Percentiles rank a stretch among this genome's conserved stretches.
phyloP scores from a whole-genome alignment of 2,797 vertebrate species.

The Hipposideros larvatus region DNA sequence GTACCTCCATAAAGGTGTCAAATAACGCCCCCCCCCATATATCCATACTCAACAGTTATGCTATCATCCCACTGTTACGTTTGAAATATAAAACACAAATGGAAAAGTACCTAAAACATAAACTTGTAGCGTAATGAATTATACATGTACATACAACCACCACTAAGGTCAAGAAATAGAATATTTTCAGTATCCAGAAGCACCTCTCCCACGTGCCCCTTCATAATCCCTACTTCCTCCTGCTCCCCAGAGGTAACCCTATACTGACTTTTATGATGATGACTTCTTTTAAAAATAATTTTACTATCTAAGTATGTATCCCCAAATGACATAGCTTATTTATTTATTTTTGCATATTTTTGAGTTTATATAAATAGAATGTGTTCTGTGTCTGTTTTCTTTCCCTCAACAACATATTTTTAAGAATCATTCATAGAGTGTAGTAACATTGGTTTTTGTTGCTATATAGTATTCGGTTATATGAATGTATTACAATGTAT shows the following conservation, averaged over 20 bases:
- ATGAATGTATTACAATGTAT: not conserved
- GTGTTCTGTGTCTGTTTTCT: constrained; percentile 5
- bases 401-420: not conserved
- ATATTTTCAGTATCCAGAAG: not conserved
- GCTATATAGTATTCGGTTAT: not conserved
- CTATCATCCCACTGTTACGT: not conserved
- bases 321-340: not conserved
- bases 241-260: not conserved
- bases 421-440: not conserved
- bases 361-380: not conserved
- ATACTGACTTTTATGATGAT: not conserved
- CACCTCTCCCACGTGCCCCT: not conserved
- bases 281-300: not conserved
- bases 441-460: not conserved
- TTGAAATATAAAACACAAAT: constrained; percentile 7
- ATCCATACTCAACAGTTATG: not conserved
- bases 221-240: not conserved
- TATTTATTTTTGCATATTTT: not conserved
- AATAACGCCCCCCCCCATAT: not conserved
- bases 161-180: not conserved
- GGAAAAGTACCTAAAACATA: not conserved
- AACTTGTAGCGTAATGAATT: not conserved
- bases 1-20: not conserved
- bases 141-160: not conserved
- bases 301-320: not conserved